Percentiles rank a stretch among this genome's conserved stretches.
Conservation (phyloP, 2,797 vertebrate species). For the Mastacembelus armatus region DNA sequence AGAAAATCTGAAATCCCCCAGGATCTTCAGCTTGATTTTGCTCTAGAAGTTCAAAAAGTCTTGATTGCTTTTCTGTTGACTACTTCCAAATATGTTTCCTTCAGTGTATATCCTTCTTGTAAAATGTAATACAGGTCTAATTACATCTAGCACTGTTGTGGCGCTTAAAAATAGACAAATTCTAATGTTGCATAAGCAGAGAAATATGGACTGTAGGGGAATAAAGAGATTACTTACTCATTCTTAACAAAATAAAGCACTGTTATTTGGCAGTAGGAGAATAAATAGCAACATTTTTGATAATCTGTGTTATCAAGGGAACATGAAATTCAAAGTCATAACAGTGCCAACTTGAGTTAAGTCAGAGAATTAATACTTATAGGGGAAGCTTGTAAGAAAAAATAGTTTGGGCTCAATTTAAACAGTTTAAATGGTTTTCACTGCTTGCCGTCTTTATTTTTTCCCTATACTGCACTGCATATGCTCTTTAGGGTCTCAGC, state of each 20-base stretch:
- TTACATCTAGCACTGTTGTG: neutral
- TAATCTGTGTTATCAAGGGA: neutral
- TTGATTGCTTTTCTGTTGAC: neutral
- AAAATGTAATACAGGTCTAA: neutral
- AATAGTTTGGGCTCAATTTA: constrained; percentile 2
- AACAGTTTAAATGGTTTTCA: constrained; percentile 4
- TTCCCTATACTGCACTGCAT: constrained; percentile 10
- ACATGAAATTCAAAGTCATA: constrained; percentile 1
- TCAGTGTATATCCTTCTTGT: neutral
- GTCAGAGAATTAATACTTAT: neutral
- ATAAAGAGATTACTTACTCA: constrained; percentile 1
- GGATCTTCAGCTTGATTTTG: constrained; percentile 1
- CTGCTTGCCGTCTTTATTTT: neutral
- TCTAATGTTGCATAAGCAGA: neutral
- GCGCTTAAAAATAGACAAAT: neutral
- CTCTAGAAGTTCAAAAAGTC: neutral
- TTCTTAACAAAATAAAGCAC: neutral
- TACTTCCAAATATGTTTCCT: constrained; percentile 10
- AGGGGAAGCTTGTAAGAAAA: neutral
- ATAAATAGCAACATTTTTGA: no score
- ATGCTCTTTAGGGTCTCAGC: neutral
- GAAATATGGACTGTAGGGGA: neutral
- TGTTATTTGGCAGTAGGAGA: neutral
- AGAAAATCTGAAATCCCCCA: constrained; percentile 4
- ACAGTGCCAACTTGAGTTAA: neutral